Conservation (phyloP, 2,797 vertebrate species). For the Enteromius mattozi region DNA sequence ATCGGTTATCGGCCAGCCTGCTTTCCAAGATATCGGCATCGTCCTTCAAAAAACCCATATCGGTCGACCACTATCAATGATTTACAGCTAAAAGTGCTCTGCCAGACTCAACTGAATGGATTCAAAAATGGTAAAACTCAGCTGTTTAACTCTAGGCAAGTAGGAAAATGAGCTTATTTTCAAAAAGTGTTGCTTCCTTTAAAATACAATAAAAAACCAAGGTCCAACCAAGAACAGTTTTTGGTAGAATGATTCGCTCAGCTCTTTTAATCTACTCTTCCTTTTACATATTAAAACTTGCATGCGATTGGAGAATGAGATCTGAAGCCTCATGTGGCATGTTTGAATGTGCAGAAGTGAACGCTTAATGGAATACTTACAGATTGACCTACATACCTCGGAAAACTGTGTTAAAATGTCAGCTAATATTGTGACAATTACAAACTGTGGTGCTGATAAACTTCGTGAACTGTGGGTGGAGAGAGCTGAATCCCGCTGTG, state of each 20-base stretch:
- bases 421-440: slow-evolving; percentile 15
- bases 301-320: background rate
- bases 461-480: slow-evolving; percentile 43
- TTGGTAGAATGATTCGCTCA: background rate
- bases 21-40: too few relatives aligned
- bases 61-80: too few relatives aligned
- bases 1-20: too few relatives aligned
- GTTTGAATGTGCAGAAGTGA: background rate
- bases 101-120: too few relatives aligned
- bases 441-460: slow-evolving; percentile 34
- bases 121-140: too few relatives aligned
- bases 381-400: slow-evolving; percentile 25
- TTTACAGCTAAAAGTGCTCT: too few relatives aligned
- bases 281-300: background rate
- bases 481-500: slow-evolving; percentile 43
- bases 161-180: too few relatives aligned
- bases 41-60: too few relatives aligned
- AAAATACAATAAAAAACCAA: background rate
- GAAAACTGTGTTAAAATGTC: slow-evolving; percentile 30
- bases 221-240: background rate
- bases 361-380: background rate
- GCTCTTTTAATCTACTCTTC: background rate
- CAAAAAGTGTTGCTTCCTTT: too few relatives aligned
- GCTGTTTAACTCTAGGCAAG: too few relatives aligned
- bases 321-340: background rate